Evolutionary conservation across 2,797 vertebrate species (phyloP), one percentile per base, ranked within the genome.

Genomic region (Masticophis lateralis): DNA sequence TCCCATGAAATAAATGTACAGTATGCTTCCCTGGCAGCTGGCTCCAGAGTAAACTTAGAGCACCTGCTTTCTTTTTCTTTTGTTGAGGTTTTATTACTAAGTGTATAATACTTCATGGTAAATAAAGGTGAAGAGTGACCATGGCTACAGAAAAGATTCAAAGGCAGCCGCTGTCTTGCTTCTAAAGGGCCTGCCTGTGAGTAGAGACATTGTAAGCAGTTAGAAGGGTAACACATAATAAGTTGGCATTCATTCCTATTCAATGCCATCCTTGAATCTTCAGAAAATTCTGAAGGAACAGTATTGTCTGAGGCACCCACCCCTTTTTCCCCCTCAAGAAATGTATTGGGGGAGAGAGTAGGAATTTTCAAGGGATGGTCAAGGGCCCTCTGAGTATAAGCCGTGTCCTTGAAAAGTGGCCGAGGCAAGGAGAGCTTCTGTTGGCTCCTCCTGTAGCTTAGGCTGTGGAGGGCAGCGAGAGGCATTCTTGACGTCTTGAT

Each of bases 61-160:
- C 97, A 97, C 97, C 97, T 97, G 97, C 96, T 96, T 97, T 97
- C 95, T 97, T 96, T 94, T 95, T 28, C 96, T 96, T 97, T 97
- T 96, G 96, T 97, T 97, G 66, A 87, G 91, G 94, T 96, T 96
- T 97, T 96, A 96, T 95, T 96, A 96, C 96, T 98, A 97, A 98
- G 97, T 98, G 98, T 97, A 98, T 98, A 98, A 98, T 98, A 98
- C 97, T 98, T 98, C 98, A 98, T 97, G 98, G 97, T 98, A 98
- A 98, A 98, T 96, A 98, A 98, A 98, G 98, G 98, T 97, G 96
- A 97, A 98, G 98, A 97, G 98, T 97, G 96, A 97, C 97, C 97
- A 95, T 98, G 97, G 96, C 96, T 97, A 94, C 96, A 97, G 96
- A 96, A 97, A 97, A 97, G 97, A 97, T 97, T 92, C 96, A 96